phyloP scores from a whole-genome alignment of 2,797 vertebrate genomes.

The Platyrinchus mystaceus region DNA sequence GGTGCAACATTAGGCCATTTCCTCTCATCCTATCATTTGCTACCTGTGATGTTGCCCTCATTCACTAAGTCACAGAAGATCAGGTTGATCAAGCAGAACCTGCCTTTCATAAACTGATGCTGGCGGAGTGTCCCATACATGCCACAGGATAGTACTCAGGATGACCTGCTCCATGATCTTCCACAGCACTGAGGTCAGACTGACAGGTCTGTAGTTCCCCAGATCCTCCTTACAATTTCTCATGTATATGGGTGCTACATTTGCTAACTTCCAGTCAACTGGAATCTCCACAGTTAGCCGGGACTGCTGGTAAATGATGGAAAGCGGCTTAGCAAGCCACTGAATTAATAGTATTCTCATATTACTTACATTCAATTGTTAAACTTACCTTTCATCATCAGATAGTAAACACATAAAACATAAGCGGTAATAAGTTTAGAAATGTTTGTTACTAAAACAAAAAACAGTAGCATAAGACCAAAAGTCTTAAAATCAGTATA shows the following conservation, averaged over 20 bases:
- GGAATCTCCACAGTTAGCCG: accelerated
- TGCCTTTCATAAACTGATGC: background rate
- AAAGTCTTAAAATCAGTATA: background rate
- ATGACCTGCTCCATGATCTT: background rate
- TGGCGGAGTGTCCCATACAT: background rate
- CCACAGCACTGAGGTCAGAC: background rate
- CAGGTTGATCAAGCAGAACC: background rate
- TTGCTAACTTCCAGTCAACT: background rate
- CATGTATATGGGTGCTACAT: no score
- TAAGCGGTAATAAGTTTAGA: background rate
- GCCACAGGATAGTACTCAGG: background rate
- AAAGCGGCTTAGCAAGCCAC: background rate
- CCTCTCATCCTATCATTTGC: background rate
- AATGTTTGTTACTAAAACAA: background rate
- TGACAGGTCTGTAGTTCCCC: background rate
- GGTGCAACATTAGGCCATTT: background rate
- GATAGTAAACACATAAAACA: background rate
- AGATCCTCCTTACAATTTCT: no score
- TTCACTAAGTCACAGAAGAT: background rate
- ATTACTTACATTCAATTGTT: background rate
- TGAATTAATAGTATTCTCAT: background rate
- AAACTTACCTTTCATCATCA: background rate
- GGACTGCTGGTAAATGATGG: background rate
- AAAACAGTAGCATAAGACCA: background rate
- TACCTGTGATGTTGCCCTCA: background rate